Evolutionary conservation across 1,140 invertebrate genomes (phyloP).

Genomic region (Ostrea edulis): DNA sequence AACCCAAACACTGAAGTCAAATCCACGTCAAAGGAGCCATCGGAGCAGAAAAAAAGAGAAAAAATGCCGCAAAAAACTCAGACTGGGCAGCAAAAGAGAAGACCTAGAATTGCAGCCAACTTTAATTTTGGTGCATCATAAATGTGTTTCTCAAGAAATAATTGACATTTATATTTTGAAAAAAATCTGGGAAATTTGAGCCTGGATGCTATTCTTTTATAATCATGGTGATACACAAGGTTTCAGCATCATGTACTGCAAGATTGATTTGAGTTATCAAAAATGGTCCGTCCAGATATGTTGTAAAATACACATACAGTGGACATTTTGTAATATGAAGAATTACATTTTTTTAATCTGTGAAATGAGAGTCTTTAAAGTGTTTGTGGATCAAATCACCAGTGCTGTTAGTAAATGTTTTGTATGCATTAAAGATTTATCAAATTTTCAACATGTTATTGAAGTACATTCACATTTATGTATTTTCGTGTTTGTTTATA

Average conservation of each 20-base stretch:
- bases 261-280: not conserved
- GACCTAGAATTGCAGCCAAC: constrained; percentile 65
- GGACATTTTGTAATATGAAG: not conserved
- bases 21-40: not conserved
- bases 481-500: not conserved
- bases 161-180: not conserved
- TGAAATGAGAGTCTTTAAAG: not conserved
- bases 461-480: not conserved
- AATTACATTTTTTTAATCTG: not conserved
- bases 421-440: too few species aligned
- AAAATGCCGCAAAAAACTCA: constrained; percentile 29
- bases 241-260: constrained; percentile 24
- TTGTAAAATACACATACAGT: not conserved
- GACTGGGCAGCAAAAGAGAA: constrained; percentile 13
- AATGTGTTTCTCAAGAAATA: not conserved
- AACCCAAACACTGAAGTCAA: constrained; percentile 2
- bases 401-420: not conserved
- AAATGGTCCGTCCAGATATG: not conserved
- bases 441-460: not conserved
- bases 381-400: not conserved
- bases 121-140: constrained; percentile 45
- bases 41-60: not conserved
- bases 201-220: not conserved
- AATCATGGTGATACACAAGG: not conserved
- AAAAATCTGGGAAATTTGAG: not conserved